phyloP scores from a whole-genome alignment of 2,888 invertebrate genomes.

The Noctua comes region DNA sequence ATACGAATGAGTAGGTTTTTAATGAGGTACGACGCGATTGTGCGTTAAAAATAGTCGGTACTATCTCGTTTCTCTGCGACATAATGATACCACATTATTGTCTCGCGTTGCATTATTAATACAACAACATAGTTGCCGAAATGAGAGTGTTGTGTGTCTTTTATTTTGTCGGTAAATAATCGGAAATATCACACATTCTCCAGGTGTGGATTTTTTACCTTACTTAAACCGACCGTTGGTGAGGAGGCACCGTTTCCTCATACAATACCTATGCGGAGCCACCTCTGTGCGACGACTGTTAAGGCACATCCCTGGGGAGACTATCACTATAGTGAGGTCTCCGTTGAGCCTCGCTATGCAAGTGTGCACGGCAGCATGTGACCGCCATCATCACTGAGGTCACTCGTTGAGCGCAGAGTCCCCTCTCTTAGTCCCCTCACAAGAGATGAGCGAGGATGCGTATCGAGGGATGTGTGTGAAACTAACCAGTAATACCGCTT shows the following conservation, averaged over 20 bases:
- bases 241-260: background rate
- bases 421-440: too few relatives aligned
- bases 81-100: background rate
- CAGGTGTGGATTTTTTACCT: background rate
- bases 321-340: background rate
- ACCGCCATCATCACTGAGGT: too few relatives aligned
- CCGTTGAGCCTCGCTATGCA: too few relatives aligned
- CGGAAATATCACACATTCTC: background rate
- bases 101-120: background rate
- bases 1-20: background rate
- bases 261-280: background rate
- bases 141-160: background rate
- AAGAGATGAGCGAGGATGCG: too few relatives aligned
- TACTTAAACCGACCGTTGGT: background rate
- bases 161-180: too few relatives aligned
- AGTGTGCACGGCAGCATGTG: too few relatives aligned
- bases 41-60: background rate
- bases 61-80: background rate
- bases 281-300: background rate
- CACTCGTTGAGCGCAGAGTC: too few relatives aligned
- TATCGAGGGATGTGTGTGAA: too few relatives aligned
- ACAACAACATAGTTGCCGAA: background rate
- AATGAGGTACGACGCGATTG: background rate
- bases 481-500: too few relatives aligned
- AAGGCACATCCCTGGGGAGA: background rate